Conservation (phyloP, 2,888 invertebrate species). For the Panorpa germanica region DNA sequence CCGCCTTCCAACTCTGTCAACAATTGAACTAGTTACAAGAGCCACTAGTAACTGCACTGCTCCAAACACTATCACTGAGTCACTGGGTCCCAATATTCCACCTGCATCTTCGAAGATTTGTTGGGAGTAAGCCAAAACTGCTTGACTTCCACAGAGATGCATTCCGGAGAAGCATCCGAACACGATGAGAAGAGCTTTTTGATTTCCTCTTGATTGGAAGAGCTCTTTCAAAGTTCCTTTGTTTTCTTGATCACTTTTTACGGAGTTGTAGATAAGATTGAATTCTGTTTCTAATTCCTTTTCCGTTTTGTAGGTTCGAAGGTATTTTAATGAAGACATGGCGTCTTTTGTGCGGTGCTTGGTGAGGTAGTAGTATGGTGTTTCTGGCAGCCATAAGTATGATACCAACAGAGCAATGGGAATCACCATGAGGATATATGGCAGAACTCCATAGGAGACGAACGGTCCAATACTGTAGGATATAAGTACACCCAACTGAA, state of each 20-base stretch:
- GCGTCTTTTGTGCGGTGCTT: conserved; percentile 30
- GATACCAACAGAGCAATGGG: conserved; percentile 33
- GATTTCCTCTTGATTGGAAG: conserved; percentile 27
- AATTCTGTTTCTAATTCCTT: conserved; percentile 34
- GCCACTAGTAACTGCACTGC: conserved; percentile 33
- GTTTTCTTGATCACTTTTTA: conserved; percentile 32
- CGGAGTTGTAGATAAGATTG: conserved; percentile 29
- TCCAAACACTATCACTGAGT: conserved; percentile 32
- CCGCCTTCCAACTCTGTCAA: conserved; percentile 40
- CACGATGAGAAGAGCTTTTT: conserved; percentile 35
- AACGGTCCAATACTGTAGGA: conserved; percentile 39
- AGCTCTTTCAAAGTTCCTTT: conserved; percentile 29
- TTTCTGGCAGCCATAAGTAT: conserved; percentile 42
- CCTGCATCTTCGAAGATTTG: conserved; percentile 38
- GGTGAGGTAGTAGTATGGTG: conserved; percentile 36
- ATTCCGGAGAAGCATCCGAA: conserved; percentile 37
- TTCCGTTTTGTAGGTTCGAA: conserved; percentile 33
- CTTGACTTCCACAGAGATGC: conserved; percentile 41
- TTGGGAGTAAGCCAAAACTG: conserved; percentile 35
- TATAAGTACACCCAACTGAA: conserved; percentile 34
- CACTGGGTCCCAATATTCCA: conserved; percentile 26
- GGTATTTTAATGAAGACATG: conserved; percentile 30
- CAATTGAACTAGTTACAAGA: conserved; percentile 32
- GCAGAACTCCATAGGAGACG: conserved; percentile 32
- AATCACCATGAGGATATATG: conserved; percentile 32